phyloP scores from a whole-genome alignment of 2,113 vertebrate genomes.

The Rhea pennata region DNA sequence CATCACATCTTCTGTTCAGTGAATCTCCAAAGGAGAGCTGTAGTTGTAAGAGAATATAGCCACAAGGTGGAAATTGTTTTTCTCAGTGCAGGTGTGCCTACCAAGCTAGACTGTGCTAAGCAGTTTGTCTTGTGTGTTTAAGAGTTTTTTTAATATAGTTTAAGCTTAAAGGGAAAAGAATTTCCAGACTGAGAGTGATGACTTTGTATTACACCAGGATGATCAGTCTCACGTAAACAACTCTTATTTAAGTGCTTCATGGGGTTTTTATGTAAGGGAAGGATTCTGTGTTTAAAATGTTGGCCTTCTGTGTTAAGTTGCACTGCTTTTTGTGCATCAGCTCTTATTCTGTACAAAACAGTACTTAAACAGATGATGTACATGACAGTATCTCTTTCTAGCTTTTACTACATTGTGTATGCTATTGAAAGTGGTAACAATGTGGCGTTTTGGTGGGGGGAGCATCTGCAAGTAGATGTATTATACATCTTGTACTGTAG shows the following conservation, averaged over 20 bases:
- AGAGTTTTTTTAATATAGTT: background rate
- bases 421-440: rapidly evolving
- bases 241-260: rapidly evolving
- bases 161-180: background rate
- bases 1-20: rapidly evolving
- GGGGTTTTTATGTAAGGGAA: rapidly evolving
- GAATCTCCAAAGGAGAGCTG: rapidly evolving
- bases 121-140: too few relatives aligned
- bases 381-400: rapidly evolving
- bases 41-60: rapidly evolving
- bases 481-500: too few relatives aligned
- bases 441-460: too few relatives aligned
- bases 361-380: rapidly evolving
- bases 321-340: rapidly evolving
- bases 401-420: rapidly evolving
- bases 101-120: background rate
- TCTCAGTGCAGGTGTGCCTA: background rate
- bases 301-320: background rate
- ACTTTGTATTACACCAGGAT: rapidly evolving
- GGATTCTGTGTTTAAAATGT: rapidly evolving
- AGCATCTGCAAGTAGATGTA: rapidly evolving
- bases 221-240: rapidly evolving
- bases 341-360: rapidly evolving
- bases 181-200: rapidly evolving
- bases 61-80: rapidly evolving